Evolutionary conservation across 1,140 invertebrate genomes (phyloP).

Genomic region (Drosophila watanabei): DNA sequence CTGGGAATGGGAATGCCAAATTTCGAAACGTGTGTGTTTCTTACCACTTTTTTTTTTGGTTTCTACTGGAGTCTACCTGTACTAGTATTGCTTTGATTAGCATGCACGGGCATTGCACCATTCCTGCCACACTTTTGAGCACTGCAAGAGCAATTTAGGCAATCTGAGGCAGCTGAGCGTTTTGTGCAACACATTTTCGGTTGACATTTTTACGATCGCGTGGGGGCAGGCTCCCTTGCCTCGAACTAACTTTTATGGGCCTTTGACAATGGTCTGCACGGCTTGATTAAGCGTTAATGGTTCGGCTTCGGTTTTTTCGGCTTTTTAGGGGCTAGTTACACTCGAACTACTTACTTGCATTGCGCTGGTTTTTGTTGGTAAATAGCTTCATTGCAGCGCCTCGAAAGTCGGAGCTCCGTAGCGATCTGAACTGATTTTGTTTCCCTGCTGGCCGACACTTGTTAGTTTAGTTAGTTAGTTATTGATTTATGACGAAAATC

Average conservation of each 20-base stretch:
- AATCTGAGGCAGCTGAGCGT: constrained; percentile 37
- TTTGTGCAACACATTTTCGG: constrained; percentile 51
- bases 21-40: constrained; percentile 20
- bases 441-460: constrained; percentile 18
- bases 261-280: constrained; percentile 47
- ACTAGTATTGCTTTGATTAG: constrained; percentile 36
- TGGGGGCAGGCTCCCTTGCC: constrained; percentile 65
- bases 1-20: constrained; percentile 21
- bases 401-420: constrained; percentile 11
- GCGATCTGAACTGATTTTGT: constrained; percentile 14
- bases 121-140: constrained; percentile 22
- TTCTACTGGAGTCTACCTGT: not conserved
- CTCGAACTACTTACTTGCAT: constrained; percentile 71
- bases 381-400: constrained; percentile 70
- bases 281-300: constrained; percentile 61
- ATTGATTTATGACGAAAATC: constrained; percentile 68
- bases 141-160: constrained; percentile 14
- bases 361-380: constrained; percentile 73
- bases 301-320: constrained; percentile 9
- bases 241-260: constrained; percentile 63
- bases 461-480: constrained; percentile 45
- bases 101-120: constrained; percentile 50
- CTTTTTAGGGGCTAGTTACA: constrained; percentile 15
- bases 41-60: not conserved
- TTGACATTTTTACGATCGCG: constrained; percentile 55